A percentile compares a stretch with the other conserved stretches of the same genome.
These are phyloP conservation scores for Melanargia galathea DNA, from an alignment of 2,888 invertebrate genomes.

Conservation along the genomic window DNA sequence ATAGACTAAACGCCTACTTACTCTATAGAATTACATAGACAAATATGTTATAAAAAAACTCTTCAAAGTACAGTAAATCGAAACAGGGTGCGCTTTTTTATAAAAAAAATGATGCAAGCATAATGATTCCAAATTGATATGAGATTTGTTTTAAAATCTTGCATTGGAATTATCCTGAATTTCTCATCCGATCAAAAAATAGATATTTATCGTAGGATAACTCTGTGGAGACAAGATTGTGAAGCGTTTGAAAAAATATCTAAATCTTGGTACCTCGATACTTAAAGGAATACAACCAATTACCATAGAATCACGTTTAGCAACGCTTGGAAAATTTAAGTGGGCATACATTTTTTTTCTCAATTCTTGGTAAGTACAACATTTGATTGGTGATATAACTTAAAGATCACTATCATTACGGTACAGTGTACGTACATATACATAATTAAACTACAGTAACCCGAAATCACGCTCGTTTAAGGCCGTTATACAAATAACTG, in stretches of 20 bases:
- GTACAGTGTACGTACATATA: neutral
- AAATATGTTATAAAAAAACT: too few species aligned
- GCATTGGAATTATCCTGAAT: too few species aligned
- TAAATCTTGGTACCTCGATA: neutral
- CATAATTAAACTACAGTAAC: neutral
- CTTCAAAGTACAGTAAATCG: too few species aligned
- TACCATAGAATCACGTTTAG: constrained; percentile 11
- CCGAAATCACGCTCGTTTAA: neutral
- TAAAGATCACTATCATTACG: constrained; percentile 9
- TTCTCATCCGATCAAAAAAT: too few species aligned
- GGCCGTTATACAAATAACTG: constrained; percentile 3
- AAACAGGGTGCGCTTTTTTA: too few species aligned
- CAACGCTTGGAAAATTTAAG: constrained; percentile 3
- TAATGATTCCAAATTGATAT: too few species aligned
- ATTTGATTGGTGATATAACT: neutral
- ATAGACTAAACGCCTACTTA: neutral
- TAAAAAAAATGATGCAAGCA: too few species aligned
- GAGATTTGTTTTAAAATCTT: too few species aligned
- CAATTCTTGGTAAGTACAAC: constrained; percentile 4
- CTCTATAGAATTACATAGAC: neutral
- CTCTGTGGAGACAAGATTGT: too few species aligned
- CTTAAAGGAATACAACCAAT: constrained; percentile 4
- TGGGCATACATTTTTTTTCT: neutral
- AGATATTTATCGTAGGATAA: too few species aligned
- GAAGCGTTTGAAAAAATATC: too few species aligned